Percentiles rank a stretch among this genome's conserved stretches.
Conservation (phyloP, 2,888 invertebrate species). For the Bembecia ichneumoniformis region DNA sequence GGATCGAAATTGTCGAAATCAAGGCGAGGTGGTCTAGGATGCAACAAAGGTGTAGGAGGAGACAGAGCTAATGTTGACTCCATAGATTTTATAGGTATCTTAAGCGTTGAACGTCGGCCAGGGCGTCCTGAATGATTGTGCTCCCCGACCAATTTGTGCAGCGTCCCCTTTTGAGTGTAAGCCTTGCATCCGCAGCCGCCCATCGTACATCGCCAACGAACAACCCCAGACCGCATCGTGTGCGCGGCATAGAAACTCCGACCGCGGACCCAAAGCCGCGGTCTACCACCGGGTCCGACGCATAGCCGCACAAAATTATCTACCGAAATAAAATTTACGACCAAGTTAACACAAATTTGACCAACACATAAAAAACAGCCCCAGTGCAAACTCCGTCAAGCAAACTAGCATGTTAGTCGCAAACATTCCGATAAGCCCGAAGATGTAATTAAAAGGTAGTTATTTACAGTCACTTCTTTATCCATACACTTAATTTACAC, state of each 20-base stretch:
- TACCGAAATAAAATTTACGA: constrained; percentile 14
- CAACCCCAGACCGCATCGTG: constrained; percentile 64
- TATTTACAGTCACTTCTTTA: too few species aligned
- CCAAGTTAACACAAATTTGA: not conserved
- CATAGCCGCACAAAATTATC: constrained; percentile 53
- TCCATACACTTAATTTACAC: too few species aligned
- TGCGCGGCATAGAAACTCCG: constrained; percentile 67
- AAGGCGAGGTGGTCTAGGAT: constrained; percentile 45
- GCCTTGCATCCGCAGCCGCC: constrained; percentile 66
- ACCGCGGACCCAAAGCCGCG: constrained; percentile 61
- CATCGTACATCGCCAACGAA: constrained; percentile 67
- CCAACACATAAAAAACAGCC: not conserved
- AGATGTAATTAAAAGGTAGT: too few species aligned
- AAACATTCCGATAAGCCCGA: constrained; percentile 5
- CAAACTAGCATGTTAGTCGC: constrained; percentile 12
- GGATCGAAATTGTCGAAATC: constrained; percentile 60
- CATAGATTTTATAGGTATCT: constrained; percentile 13
- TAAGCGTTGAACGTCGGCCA: constrained; percentile 33
- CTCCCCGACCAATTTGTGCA: constrained; percentile 61
- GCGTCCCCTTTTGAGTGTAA: constrained; percentile 58
- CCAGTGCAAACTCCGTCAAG: not conserved
- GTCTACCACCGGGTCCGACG: constrained; percentile 62
- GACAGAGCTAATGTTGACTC: constrained; percentile 15
- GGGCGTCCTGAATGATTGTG: constrained; percentile 60
- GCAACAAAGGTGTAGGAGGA: constrained; percentile 39